Base-by-base conservation (phyloP, 2,888 invertebrate species). In the Oegoconia quadripuncta region DNA sequence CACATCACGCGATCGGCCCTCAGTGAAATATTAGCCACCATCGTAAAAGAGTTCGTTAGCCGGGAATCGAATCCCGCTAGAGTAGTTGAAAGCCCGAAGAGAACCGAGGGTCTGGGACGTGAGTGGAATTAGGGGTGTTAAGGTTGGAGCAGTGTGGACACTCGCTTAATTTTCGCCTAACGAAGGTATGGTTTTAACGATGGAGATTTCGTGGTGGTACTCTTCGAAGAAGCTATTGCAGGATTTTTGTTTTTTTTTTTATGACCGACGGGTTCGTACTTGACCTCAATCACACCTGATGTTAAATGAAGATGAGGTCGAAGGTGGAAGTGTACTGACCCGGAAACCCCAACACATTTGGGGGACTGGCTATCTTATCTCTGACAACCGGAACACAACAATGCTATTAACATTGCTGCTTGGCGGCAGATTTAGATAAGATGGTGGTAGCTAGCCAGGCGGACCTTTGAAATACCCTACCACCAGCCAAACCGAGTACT, bases 21-120 rank as follows among this genome's bases (percentile, higher is more conserved):
- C 45, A 46, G 46, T 64, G 50, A 59, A 54, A 59, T 64, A 62
- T 55, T 55, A 49, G 46, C 45, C 44, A 37, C 41, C 48, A 43
- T 48, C 46, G 13, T 34, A 34, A 45, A 41, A 46, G 59, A 64
- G 67, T 75, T 75, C 66, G 73, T 74, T 76, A 74, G 60, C 46
- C 39, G 5, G 44, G 62, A 56, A 55, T 60, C 61, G 58, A 63
- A 60, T 55, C 65, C 56, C 56, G 31, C 27, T 42, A 62, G 64
- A 54, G 57, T 50, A 62, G 62, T 67, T 57, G 39, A 38, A 39
- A 40, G 44, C 49, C 52, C 49, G 48, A 42, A 46, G 42, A 35
- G 46, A 34, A 44, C 48, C 18, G 46, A 42, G 50, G 42, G 34
- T 28, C 20, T 14, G 29, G 33, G 32, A 47, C 50, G 56, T 53